Evolutionary conservation across 2,888 invertebrate species (phyloP).

Genomic region (Carabus problematicus): DNA sequence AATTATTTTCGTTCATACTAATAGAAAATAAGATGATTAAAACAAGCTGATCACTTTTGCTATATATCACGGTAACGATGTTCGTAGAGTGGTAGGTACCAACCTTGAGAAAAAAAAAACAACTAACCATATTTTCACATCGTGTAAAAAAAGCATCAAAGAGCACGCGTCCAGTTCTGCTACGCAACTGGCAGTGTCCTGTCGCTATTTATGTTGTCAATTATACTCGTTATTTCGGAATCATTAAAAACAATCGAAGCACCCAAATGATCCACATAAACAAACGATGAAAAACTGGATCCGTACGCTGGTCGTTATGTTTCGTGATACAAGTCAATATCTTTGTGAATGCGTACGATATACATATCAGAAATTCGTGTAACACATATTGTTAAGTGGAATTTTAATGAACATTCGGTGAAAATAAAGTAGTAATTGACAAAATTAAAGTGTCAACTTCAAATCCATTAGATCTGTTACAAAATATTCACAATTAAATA

Average conservation of each 20-base stretch:
- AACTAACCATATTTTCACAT: constrained; percentile 7
- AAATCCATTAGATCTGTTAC: too few species aligned
- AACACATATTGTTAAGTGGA: too few species aligned
- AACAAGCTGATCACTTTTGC: constrained; percentile 5
- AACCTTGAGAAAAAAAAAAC: constrained; percentile 9
- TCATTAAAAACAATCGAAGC: constrained; percentile 18
- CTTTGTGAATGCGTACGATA: too few species aligned
- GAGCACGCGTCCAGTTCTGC: constrained; percentile 11
- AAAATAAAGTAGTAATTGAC: too few species aligned
- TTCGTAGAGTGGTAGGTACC: not conserved
- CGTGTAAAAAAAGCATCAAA: constrained; percentile 7
- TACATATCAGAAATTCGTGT: too few species aligned
- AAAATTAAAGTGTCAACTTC: too few species aligned
- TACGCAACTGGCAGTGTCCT: constrained; percentile 1
- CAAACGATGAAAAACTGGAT: not conserved
- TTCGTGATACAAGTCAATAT: too few species aligned
- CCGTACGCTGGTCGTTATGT: too few species aligned
- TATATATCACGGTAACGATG: not conserved
- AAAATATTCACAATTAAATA: too few species aligned
- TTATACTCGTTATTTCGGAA: constrained; percentile 14
- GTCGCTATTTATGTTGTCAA: constrained; percentile 14
- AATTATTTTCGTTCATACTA: too few species aligned
- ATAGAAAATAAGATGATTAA: not conserved
- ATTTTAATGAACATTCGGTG: too few species aligned
- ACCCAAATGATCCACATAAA: constrained; percentile 14